Conservation (phyloP, 2,113 vertebrate genomes). For the Miniopterus natalensis region DNA sequence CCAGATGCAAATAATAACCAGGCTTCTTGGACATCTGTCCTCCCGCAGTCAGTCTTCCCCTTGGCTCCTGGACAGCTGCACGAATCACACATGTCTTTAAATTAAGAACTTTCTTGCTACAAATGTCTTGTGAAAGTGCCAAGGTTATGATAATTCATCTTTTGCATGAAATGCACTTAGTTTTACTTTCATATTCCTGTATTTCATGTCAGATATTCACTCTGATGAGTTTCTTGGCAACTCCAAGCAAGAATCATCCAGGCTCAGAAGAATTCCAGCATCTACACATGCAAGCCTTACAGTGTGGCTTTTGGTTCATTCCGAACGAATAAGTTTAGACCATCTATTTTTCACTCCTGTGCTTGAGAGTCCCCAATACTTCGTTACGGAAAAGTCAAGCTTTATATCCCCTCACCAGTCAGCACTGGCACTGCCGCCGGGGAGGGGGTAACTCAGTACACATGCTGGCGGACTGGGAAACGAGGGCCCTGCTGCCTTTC, state of each 20-base stretch:
- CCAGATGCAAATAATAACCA: constrained; percentile 64
- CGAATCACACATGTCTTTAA: constrained; percentile 67
- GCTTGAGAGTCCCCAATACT: neutral
- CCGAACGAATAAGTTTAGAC: constrained; percentile 2
- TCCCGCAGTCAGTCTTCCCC: neutral
- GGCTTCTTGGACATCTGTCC: constrained; percentile 41
- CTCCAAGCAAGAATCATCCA: constrained; percentile 48
- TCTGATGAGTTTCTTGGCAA: constrained; percentile 68
- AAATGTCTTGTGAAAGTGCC: constrained; percentile 34
- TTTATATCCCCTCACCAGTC: neutral
- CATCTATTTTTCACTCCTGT: neutral
- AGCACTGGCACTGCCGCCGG: accelerated
- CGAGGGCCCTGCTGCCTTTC: neutral
- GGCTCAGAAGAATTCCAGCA: constrained; percentile 12
- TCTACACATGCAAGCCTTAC: constrained; percentile 23
- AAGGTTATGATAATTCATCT: constrained; percentile 39
- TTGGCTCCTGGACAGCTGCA: constrained; percentile 25
- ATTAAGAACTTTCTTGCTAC: constrained; percentile 59
- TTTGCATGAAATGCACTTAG: constrained; percentile 8
- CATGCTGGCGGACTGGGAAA: accelerated
- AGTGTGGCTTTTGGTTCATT: constrained; percentile 36
- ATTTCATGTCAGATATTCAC: constrained; percentile 60
- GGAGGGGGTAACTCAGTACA: neutral
- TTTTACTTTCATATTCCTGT: constrained; percentile 52
- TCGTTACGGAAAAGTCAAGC: neutral